Conservation (phyloP, 2,113 vertebrate species). For the Engystomops pustulosus region DNA sequence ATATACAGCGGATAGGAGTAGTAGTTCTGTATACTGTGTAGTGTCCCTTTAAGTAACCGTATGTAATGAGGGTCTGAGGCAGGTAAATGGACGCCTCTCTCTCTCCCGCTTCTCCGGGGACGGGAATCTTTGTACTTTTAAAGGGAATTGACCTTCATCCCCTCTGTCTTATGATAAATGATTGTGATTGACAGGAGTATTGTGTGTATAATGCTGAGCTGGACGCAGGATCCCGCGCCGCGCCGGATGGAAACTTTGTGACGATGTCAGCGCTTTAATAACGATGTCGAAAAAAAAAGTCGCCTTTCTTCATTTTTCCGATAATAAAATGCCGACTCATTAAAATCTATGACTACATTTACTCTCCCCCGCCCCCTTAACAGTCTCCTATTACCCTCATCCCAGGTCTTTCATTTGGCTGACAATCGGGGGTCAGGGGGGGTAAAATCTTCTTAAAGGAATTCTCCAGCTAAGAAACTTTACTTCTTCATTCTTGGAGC, state of each 20-base stretch:
- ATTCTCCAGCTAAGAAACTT: too few species aligned
- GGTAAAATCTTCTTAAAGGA: too few species aligned
- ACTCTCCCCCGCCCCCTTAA: neutral
- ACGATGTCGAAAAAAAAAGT: neutral
- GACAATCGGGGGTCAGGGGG: too few species aligned
- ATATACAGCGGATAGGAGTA: too few species aligned
- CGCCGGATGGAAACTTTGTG: neutral
- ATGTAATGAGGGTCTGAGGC: neutral
- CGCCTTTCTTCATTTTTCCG: slow-evolving; percentile 25
- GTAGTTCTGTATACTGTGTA: too few species aligned
- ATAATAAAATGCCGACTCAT: slow-evolving; percentile 45
- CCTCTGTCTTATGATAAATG: neutral
- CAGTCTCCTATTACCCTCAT: too few species aligned
- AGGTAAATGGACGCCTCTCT: neutral
- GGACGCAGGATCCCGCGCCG: neutral
- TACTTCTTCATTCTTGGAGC: too few species aligned
- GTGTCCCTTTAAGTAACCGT: neutral
- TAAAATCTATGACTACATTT: slow-evolving; percentile 45
- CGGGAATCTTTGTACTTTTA: neutral
- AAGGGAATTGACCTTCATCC: slow-evolving; percentile 19
- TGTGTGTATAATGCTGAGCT: slow-evolving; percentile 29
- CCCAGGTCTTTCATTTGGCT: too few species aligned
- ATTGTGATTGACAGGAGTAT: slow-evolving; percentile 24
- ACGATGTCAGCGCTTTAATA: slow-evolving; percentile 27
- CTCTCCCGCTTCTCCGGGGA: neutral